Percentiles rank a stretch among this genome's conserved stretches.
Conservation (phyloP, 2,888 invertebrate species). For the Polia nebulosa region DNA sequence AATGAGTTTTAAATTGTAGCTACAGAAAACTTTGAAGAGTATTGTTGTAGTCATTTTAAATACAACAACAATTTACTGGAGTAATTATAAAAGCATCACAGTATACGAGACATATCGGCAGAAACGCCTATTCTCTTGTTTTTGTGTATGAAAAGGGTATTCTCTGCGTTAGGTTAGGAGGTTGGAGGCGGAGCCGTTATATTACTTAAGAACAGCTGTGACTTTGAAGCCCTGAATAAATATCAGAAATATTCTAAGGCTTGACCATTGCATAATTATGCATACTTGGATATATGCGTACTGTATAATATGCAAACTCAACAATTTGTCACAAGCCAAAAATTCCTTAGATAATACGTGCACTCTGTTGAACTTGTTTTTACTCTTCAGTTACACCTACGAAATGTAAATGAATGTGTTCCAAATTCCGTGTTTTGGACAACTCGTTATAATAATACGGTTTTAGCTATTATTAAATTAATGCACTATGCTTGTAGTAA, state of each 20-base stretch:
- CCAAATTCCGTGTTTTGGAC: slow-evolving; percentile 27
- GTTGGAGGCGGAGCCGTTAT: too few species aligned
- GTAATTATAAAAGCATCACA: too few species aligned
- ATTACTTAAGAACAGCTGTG: too few species aligned
- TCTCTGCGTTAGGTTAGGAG: too few species aligned
- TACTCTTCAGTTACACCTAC: slow-evolving; percentile 5
- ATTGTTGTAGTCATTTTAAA: too few species aligned
- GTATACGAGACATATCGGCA: too few species aligned
- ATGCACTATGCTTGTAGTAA: slow-evolving; percentile 17
- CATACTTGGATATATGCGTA: too few species aligned
- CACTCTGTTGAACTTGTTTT: slow-evolving; percentile 41
- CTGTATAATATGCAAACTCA: background rate
- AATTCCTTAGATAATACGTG: background rate
- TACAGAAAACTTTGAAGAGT: background rate
- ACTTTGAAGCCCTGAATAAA: background rate
- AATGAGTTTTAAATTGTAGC: background rate
- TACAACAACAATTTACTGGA: too few species aligned
- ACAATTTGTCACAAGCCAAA: background rate
- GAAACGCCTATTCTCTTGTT: background rate
- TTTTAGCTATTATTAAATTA: slow-evolving; percentile 27
- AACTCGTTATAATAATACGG: slow-evolving; percentile 15
- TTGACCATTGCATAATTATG: too few species aligned
- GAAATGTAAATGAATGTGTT: slow-evolving; percentile 43
- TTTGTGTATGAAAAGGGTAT: background rate
- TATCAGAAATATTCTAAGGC: background rate